Percentiles rank a stretch among this genome's conserved stretches.
Evolutionary conservation across 2,888 invertebrate genomes (phyloP).

Genomic region (Nycteola revayana): DNA sequence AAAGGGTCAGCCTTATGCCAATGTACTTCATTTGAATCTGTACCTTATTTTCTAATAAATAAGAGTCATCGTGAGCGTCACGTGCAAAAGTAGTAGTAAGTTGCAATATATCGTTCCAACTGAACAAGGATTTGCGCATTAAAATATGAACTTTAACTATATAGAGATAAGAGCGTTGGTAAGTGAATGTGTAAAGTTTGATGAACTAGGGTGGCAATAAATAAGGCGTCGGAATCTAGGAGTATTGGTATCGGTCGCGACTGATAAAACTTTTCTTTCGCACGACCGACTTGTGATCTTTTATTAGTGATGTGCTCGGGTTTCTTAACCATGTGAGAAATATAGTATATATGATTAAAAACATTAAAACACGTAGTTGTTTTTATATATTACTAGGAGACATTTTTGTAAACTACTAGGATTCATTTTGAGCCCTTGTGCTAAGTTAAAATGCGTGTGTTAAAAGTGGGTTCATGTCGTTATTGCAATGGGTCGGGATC

Average conservation of each 20-base stretch:
- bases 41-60: conserved; percentile 9
- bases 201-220: conserved; percentile 64
- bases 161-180: conserved; percentile 6
- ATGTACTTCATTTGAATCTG: neutral
- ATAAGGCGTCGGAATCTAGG: conserved; percentile 64
- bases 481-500: too few relatives aligned
- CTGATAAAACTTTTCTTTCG: conserved; percentile 73
- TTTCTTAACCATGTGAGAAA: too few relatives aligned
- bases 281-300: conserved; percentile 60
- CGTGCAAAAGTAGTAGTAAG: conserved; percentile 13
- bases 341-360: too few relatives aligned
- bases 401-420: too few relatives aligned
- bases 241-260: conserved; percentile 69
- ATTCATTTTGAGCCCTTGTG: too few relatives aligned
- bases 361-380: too few relatives aligned
- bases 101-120: conserved; percentile 7
- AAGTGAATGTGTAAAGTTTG: conserved; percentile 11
- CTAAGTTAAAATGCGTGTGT: too few relatives aligned
- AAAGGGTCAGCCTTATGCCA: conserved; percentile 24
- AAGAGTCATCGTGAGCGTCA: conserved; percentile 19
- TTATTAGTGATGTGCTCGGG: conserved; percentile 46
- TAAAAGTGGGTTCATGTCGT: too few relatives aligned
- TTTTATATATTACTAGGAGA: too few relatives aligned
- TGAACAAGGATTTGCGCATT: conserved; percentile 1
- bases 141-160: conserved; percentile 14